phyloP scores from a whole-genome alignment of 2,888 invertebrate genomes.

The Agonum fuliginosum region DNA sequence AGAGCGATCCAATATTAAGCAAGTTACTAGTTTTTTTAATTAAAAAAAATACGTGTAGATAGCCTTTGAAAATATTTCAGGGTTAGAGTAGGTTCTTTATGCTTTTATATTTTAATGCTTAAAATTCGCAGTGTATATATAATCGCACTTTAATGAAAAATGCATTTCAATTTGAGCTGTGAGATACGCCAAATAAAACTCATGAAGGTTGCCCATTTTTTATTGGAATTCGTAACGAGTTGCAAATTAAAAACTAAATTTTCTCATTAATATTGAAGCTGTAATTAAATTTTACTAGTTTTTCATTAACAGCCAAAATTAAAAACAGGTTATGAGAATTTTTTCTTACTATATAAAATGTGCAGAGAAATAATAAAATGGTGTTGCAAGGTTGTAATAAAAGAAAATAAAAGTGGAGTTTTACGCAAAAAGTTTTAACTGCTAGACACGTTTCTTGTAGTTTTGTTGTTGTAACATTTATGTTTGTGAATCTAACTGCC shows the following conservation, averaged over 20 bases:
- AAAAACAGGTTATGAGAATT: not conserved
- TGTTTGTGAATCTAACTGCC: not conserved
- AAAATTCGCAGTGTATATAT: too few species aligned
- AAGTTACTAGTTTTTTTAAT: too few species aligned
- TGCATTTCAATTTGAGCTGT: not conserved
- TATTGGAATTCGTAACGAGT: not conserved
- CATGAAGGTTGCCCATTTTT: not conserved
- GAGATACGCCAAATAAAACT: not conserved
- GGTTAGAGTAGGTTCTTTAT: too few species aligned
- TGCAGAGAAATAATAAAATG: not conserved
- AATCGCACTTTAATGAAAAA: not conserved
- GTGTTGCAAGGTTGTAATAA: too few species aligned
- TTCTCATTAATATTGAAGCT: not conserved
- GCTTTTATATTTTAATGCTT: too few species aligned
- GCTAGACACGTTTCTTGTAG: not conserved
- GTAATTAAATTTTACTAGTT: not conserved
- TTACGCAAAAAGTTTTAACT: not conserved
- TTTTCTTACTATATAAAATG: not conserved
- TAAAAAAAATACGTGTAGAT: too few species aligned
- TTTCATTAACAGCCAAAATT: not conserved
- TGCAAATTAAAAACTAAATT: slow-evolving; percentile 2
- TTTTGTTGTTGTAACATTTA: not conserved
- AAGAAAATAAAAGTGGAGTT: not conserved
- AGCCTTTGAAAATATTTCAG: too few species aligned
- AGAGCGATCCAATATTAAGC: too few species aligned